Base-by-base conservation (phyloP, 2,888 invertebrate genomes). In the Mycogona germanica region DNA sequence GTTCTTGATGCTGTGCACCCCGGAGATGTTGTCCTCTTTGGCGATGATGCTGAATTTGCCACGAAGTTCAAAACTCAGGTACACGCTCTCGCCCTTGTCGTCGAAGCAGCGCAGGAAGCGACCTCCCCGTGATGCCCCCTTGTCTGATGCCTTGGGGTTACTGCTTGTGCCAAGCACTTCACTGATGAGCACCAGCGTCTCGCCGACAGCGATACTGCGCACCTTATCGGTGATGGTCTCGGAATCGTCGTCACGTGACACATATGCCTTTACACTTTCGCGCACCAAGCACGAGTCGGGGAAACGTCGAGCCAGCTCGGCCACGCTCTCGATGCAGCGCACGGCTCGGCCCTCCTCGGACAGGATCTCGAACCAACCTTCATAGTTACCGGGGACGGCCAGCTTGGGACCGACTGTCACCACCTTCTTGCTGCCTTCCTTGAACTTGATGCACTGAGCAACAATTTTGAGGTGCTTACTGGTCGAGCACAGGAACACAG, bases 321-420 rank as follows among this genome's bases (percentile, higher is more conserved):
- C 75, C 1, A 93, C 91, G 58, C 84, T 85, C 68, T 89, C 87
- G 65, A 93, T 86, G 63, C 91, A 87, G 59, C 87, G 77, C 7
- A 91, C 88, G 25, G 91, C 86, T 62, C 87, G 76, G 0, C 93
- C 93, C 70, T 95, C 92, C 72, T 95, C 93, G 66, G 91, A 92
- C 30, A 95, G 74, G 49, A 95, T 77, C 70, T 95, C 93, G 69
- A 95, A 95, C 72, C 86, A 93, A 7, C 95, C 95, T 60, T 83
- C 77, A 69, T 91, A 93, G 0, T 84, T 80, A 64, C 91, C 85
- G 5, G 95, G 93, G 57, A 95, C 89, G 50, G 88, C 84, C 59
- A 93, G 77, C 66, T 89, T 78, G 6, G 86, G 85, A 44, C 84
- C 65, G 82, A 26, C 87, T 80, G 63, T 83, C 82, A 32, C 84